Conservation (phyloP, 2,888 invertebrate genomes). For the Hipparchia semele region DNA sequence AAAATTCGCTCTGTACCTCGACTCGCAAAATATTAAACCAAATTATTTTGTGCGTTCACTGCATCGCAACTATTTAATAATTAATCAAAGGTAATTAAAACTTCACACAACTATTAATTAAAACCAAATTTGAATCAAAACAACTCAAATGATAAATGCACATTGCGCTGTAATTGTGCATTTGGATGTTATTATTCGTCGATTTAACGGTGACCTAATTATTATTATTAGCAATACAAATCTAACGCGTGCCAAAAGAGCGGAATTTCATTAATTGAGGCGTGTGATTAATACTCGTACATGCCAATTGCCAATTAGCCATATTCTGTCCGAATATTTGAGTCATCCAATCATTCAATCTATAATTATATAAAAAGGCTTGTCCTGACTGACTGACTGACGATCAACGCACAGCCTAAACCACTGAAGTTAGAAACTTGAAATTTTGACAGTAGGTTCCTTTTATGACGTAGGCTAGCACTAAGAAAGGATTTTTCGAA, state of each 20-base stretch:
- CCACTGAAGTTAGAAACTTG: too few relatives aligned
- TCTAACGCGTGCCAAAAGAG: conserved; percentile 5
- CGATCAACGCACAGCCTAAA: too few relatives aligned
- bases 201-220: not conserved
- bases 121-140: conserved; percentile 19
- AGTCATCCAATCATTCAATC: not conserved
- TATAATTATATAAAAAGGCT: too few relatives aligned
- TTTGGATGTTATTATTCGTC: conserved; percentile 7
- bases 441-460: too few relatives aligned
- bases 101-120: conserved; percentile 18
- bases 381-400: too few relatives aligned
- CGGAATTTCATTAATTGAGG: conserved; percentile 12
- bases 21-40: too few relatives aligned
- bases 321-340: not conserved
- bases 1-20: not conserved
- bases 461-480: too few relatives aligned
- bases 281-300: conserved; percentile 1
- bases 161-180: conserved; percentile 13
- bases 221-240: conserved; percentile 8
- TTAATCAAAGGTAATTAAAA: conserved; percentile 11
- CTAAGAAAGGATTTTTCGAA: too few relatives aligned
- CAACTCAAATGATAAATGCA: conserved; percentile 8
- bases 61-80: not conserved
- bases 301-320: conserved; percentile 7
- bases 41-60: not conserved